Evolutionary conservation across 2,888 invertebrate genomes (phyloP), one percentile per base, ranked within the genome.

Genomic region (Cyaniris semiargus): DNA sequence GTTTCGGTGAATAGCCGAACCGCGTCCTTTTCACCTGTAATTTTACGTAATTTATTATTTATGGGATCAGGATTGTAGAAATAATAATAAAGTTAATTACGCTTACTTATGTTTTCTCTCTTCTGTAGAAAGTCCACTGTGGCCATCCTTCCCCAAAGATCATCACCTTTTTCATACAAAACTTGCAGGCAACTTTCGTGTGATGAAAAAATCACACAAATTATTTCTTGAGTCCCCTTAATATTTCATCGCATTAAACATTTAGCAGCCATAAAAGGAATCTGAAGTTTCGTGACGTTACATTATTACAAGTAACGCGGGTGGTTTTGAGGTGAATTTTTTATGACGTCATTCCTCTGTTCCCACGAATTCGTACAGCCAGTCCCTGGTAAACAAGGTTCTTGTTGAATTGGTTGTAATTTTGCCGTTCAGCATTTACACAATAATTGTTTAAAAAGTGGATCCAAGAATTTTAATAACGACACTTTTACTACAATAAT

Each of bases 301-400:
- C 48, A 27, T 76, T 38, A 76, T 66, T 70, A 76, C 60, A 66
- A 34, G 44, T 48, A 70, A 76, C 60, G 18, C 44, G 44, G 34
- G 76, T 56, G 60, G 76, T 76, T 76, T 76, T 48, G 44, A 27
- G 18, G 66, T 76, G 76, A 76, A 76, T 76, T 70, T 70, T 76
- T 76, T 76, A 66, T 60, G 18, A 58, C 13, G 27, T 31, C 70
- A 38, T 60, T 48, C 70, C 76, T 66, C 48, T 13, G 76, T 76
- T 76, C 18, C 76, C 70, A 70, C 48, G 76, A 70, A 66, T 66
- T 70, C 48, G 56, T 76, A 44, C 21, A 76, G 60, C 27, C 60
- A 44, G 38, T 44, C 72, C 4, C 4, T 27, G 6, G 66, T 23
- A 23, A 60, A 60, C 60, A 60, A 60, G 4, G 21, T 13, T 60